These are phyloP conservation scores for Sycophila texana DNA, from an alignment of 2,888 invertebrate species.

Conservation along the genomic window DNA sequence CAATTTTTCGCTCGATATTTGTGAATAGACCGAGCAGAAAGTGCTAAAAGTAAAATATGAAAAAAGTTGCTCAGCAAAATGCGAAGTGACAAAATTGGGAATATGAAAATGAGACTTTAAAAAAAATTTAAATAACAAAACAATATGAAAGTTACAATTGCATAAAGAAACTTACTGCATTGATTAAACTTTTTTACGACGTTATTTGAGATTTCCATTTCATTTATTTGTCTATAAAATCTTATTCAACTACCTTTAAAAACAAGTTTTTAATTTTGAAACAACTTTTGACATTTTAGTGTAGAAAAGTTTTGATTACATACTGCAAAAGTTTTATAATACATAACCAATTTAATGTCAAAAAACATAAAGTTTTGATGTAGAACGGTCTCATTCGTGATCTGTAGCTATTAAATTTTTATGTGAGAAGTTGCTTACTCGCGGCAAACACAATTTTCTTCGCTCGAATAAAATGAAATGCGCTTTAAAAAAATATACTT, in stretches of 20 bases:
- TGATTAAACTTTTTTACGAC: conserved; percentile 50
- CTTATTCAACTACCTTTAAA: conserved; percentile 55
- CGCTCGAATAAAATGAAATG: conserved; percentile 56
- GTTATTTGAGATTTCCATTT: conserved; percentile 50
- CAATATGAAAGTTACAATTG: conserved; percentile 21
- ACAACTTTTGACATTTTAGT: conserved; percentile 57
- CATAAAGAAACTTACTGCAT: conserved; percentile 39
- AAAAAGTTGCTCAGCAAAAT: no score
- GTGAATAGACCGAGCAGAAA: no score
- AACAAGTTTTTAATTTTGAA: conserved; percentile 58
- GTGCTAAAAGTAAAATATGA: no score
- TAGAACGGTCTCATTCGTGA: conserved; percentile 58
- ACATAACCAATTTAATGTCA: conserved; percentile 59
- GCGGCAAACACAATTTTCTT: conserved; percentile 57
- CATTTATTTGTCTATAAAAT: conserved; percentile 52
- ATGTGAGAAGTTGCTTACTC: conserved; percentile 58
- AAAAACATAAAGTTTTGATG: conserved; percentile 59
- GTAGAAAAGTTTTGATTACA: conserved; percentile 56
- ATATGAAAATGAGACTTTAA: no score
- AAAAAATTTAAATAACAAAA: conserved; percentile 15
- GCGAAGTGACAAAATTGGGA: no score
- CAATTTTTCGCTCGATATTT: no score
- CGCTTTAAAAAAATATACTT: conserved; percentile 54
- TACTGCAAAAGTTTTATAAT: conserved; percentile 57
- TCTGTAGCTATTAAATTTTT: conserved; percentile 59